phyloP scores from a whole-genome alignment of 1,140 invertebrate species.

The Aphaenogaster ashmeadi region DNA sequence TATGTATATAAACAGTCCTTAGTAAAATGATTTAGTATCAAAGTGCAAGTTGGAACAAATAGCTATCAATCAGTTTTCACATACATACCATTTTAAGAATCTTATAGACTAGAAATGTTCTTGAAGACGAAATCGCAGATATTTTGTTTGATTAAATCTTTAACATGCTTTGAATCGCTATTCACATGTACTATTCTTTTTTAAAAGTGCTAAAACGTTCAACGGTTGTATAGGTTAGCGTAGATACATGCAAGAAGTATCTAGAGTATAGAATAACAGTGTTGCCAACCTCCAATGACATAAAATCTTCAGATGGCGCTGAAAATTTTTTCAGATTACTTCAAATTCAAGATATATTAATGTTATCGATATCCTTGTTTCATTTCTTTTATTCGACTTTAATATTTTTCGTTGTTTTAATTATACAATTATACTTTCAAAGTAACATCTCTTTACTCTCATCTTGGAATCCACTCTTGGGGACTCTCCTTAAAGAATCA shows the following conservation, averaged over 20 bases:
- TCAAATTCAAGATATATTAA: too few species aligned
- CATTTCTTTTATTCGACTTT: too few species aligned
- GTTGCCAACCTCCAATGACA: too few species aligned
- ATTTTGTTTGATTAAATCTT: not conserved
- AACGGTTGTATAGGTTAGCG: not conserved
- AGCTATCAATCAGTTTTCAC: not conserved
- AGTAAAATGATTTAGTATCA: not conserved
- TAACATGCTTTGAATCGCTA: not conserved
- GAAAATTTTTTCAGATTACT: too few species aligned
- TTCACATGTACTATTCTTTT: not conserved
- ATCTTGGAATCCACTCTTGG: too few species aligned
- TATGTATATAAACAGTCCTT: not conserved
- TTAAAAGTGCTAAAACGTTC: not conserved
- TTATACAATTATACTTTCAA: too few species aligned
- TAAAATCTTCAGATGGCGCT: too few species aligned
- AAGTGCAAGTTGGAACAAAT: not conserved
- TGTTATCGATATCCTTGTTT: too few species aligned
- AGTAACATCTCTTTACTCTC: too few species aligned
- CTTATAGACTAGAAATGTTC: not conserved
- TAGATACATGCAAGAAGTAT: not conserved
- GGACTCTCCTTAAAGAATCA: too few species aligned
- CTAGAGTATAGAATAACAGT: too few species aligned
- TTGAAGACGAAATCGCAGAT: not conserved
- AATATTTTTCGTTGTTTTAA: too few species aligned
- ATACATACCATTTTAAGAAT: not conserved